phyloP scores from a whole-genome alignment of 2,888 invertebrate species.

The Ischnura elegans region DNA sequence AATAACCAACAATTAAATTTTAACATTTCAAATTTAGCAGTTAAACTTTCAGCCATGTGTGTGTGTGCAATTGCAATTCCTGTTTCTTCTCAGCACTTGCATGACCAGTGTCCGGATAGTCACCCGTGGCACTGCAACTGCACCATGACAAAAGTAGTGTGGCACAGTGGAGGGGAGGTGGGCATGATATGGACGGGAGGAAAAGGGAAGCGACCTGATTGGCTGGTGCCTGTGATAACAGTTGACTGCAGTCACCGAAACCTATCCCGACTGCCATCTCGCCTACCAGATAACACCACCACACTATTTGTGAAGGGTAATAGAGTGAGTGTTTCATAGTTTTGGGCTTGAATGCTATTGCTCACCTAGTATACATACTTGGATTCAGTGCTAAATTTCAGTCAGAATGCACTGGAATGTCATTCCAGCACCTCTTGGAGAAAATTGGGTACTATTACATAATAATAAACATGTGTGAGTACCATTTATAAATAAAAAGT shows the following conservation, averaged over 20 bases:
- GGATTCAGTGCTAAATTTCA: no score
- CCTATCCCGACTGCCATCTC: conserved; percentile 81
- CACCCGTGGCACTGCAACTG: conserved; percentile 80
- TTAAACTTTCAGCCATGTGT: no score
- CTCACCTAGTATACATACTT: no score
- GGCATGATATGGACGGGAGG: not conserved
- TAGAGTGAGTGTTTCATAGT: conserved; percentile 78
- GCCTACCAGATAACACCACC: conserved; percentile 84
- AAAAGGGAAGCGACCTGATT: conserved; percentile 67
- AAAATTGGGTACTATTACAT: no score
- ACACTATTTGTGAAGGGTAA: conserved; percentile 84
- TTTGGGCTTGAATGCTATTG: no score
- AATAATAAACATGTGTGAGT: no score
- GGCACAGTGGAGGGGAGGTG: conserved; percentile 77
- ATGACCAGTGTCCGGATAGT: conserved; percentile 80
- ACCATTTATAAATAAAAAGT: no score
- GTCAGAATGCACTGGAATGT: no score
- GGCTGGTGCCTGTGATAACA: conserved; percentile 83
- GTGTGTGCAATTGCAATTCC: no score
- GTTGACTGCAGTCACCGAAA: conserved; percentile 84
- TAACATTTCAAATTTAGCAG: no score
- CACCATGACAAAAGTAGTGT: conserved; percentile 83
- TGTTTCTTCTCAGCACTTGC: conserved; percentile 80
- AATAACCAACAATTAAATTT: no score
- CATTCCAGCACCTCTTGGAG: no score